A percentile compares a stretch with the other conserved stretches of the same genome.
Evolutionary conservation across 1,140 invertebrate genomes (phyloP).

Genomic region (Ctenoplectra terminalis): DNA sequence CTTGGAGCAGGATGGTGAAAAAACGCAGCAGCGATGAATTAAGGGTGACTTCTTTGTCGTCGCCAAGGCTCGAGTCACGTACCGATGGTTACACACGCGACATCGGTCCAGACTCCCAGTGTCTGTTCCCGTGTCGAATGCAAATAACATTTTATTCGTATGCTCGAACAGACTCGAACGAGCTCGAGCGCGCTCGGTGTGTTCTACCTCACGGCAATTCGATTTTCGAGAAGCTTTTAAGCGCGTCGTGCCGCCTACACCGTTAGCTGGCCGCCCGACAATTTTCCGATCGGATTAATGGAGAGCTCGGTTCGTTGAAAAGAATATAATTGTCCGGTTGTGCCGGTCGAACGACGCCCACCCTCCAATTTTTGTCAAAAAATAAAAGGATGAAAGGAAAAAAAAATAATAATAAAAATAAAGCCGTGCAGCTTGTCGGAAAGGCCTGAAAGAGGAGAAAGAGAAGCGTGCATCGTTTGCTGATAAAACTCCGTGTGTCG

Average conservation of each 20-base stretch:
- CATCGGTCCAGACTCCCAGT: background rate
- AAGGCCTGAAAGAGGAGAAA: background rate
- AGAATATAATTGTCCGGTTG: constrained; percentile 22
- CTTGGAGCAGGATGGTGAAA: too few relatives aligned
- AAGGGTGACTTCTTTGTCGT: constrained; percentile 27
- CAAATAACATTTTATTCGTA: constrained; percentile 30
- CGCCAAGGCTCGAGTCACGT: constrained; percentile 5
- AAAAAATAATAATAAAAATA: background rate
- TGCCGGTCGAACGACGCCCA: background rate
- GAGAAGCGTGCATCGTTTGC: background rate
- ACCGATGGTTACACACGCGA: constrained; percentile 21
- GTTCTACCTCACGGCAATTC: constrained; percentile 11
- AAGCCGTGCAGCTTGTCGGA: background rate
- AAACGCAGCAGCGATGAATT: constrained; percentile 6
- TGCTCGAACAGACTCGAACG: constrained; percentile 5
- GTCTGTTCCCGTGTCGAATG: background rate
- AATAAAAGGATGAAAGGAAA: background rate
- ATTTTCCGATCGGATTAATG: constrained; percentile 45
- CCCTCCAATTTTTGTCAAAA: constrained; percentile 7
- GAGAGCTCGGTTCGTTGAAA: background rate
- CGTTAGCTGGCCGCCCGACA: background rate
- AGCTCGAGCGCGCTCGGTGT: background rate
- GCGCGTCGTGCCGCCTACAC: background rate
- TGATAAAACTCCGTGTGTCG: background rate
- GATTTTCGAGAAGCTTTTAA: constrained; percentile 30